These are phyloP conservation scores for Cryptomyrus ogoouensis DNA, from an alignment of 2,113 vertebrate genomes.

Conservation along the genomic window DNA sequence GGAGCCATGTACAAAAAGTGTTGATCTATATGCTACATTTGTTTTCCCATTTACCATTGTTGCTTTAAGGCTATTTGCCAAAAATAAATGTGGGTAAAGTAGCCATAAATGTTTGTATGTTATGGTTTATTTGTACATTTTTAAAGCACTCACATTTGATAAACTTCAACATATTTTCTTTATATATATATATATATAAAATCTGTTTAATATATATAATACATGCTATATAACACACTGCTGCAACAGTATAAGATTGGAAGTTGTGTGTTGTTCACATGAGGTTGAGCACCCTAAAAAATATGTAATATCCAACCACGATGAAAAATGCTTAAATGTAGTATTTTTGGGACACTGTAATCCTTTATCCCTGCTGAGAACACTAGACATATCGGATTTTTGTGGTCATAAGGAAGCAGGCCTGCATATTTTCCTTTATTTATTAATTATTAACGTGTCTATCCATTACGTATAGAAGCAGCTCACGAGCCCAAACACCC, in stretches of 20 bases:
- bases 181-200: not conserved
- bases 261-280: not conserved
- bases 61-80: not conserved
- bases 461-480: not conserved
- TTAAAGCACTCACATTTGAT: not conserved
- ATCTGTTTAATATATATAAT: too few species aligned
- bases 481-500: not conserved
- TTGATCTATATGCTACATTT: not conserved
- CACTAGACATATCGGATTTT: not conserved
- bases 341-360: not conserved
- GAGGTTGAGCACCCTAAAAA: not conserved
- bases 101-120: not conserved
- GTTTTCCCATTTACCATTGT: not conserved
- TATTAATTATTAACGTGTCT: not conserved
- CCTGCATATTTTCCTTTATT: not conserved
- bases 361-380: not conserved
- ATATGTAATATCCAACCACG: not conserved
- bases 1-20: not conserved
- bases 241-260: not conserved
- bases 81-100: not conserved
- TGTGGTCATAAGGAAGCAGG: not conserved
- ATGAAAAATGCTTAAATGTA: not conserved
- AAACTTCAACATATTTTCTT: not conserved
- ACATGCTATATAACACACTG: not conserved
- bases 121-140: not conserved